Evolutionary conservation across 2,113 vertebrate species (phyloP), one percentile per base, ranked within the genome.

Genomic region (Thamnaconus septentrionalis): DNA sequence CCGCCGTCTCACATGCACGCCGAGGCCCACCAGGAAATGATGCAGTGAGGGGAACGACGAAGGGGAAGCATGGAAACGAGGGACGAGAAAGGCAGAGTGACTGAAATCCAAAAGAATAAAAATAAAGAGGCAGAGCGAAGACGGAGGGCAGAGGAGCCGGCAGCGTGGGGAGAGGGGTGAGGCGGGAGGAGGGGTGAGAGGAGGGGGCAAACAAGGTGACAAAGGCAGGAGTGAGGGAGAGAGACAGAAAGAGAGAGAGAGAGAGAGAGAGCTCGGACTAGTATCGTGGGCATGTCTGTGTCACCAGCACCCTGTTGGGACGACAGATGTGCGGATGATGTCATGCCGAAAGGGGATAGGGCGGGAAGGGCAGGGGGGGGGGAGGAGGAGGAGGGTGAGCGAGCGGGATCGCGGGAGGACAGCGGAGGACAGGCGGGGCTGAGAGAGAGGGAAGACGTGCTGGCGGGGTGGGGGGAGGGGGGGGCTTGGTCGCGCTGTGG

Each of bases 251-350:
- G 70, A 71, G 64, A 42, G 64, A 83, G 67, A 71, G 64, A 42
- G 64, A 83, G 67, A 48, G 71, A 80, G 61, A 76, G 78, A 74
- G 76, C 78, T 72, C 56, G 45, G 69, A 31, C 75, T 85, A 79
- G 76, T 89, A 86, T 86, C 79, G 87, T 78, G 83, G 83, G 18
- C 81, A 85, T 78, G 82, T 86, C 85, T 85, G 82, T 87, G 83
- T 81, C 82, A 84, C 88, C 77, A 86, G 84, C 80, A 76, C 90
- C 84, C 86, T 91, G 86, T 88, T 85, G 88, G 88, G 87, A 91
- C 84, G 79, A 90, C 91, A 92, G 91, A 90, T 92, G 91, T 91
- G 89, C 76, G 50, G 78, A 85, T 92, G 90, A 92, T 91, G 91
- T 92, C 90, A 92, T 91, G 78, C 73, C 68, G 85, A 83, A 85